phyloP scores from a whole-genome alignment of 2,888 invertebrate genomes.

The Limnephilus auricula region DNA sequence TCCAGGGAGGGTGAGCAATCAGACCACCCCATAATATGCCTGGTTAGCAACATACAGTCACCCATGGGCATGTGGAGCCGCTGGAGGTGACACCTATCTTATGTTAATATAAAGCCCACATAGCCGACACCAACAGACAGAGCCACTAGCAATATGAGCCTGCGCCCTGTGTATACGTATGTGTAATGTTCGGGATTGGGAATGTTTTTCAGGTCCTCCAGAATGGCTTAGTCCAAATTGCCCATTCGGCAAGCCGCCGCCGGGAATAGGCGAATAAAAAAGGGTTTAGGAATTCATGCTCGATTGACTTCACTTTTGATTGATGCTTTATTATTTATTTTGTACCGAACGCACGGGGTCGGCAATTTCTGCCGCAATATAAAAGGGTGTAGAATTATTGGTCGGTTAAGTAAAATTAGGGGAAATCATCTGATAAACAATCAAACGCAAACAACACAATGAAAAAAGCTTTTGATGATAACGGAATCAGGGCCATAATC shows the following conservation, averaged over 20 bases:
- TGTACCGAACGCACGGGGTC: background rate
- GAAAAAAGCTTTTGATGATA: background rate
- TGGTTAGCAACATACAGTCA: conserved; percentile 30
- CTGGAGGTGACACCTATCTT: conserved; percentile 34
- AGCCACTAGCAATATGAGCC: background rate
- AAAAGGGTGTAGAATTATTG: background rate
- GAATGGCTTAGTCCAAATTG: background rate
- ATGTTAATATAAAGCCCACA: background rate
- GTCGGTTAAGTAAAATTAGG: background rate
- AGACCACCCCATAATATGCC: conserved; percentile 43
- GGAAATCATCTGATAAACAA: background rate
- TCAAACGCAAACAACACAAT: background rate
- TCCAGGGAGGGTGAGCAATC: conserved; percentile 37
- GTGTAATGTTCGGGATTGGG: background rate
- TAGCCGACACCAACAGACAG: background rate
- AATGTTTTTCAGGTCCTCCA: conserved; percentile 9
- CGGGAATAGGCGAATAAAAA: conserved; percentile 6
- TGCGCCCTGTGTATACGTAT: background rate
- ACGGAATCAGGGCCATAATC: background rate
- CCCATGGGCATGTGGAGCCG: conserved; percentile 11
- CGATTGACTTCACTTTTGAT: background rate
- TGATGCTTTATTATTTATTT: conserved; percentile 3
- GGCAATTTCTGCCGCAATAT: background rate
- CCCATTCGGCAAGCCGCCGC: background rate
- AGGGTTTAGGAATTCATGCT: background rate